phyloP scores from a whole-genome alignment of 2,888 invertebrate species.

The Drosophila kuntzei region DNA sequence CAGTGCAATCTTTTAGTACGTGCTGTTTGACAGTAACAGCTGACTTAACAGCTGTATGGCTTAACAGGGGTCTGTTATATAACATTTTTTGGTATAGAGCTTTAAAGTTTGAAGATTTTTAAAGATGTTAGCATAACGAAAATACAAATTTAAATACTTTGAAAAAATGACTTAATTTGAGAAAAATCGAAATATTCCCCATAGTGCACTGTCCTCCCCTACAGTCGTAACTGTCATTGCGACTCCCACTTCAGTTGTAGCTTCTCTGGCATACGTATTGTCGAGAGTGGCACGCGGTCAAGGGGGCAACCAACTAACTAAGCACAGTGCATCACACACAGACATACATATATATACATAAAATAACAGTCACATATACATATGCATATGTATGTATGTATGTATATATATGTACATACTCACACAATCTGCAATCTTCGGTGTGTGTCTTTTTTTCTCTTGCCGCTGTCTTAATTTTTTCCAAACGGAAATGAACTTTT shows the following conservation, averaged over 20 bases:
- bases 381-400: background rate
- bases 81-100: no score
- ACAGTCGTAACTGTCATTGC: constrained; percentile 6
- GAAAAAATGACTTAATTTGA: no score
- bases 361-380: constrained; percentile 1
- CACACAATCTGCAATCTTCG: constrained; percentile 12
- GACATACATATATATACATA: constrained; percentile 4
- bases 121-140: no score
- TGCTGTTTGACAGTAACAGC: no score
- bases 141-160: no score
- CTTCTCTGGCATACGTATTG: background rate
- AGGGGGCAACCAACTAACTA: constrained; percentile 37
- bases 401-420: background rate
- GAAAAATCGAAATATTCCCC: no score
- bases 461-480: constrained; percentile 21
- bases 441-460: background rate
- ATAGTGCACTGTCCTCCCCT: no score
- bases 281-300: constrained; percentile 1
- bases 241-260: constrained; percentile 1
- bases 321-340: constrained; percentile 14
- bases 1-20: no score
- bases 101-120: no score
- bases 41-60: no score
- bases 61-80: no score
- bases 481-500: constrained; percentile 50